These are phyloP conservation scores for Horisme vitalbata DNA, from an alignment of 2,888 invertebrate species.

Conservation along the genomic window DNA sequence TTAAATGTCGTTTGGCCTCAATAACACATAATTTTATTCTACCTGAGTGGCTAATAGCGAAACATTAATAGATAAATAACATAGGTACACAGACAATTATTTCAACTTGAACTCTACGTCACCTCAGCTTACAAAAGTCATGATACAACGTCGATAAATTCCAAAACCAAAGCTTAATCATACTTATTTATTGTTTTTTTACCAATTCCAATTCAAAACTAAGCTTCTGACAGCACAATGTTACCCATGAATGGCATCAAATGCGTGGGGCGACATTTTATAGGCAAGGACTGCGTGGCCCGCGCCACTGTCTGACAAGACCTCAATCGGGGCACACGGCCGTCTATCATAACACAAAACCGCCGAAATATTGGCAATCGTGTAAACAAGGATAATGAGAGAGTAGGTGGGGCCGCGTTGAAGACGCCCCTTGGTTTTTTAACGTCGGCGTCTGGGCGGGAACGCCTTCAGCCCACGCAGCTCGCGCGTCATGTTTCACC, in stretches of 20 bases:
- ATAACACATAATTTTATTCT: no score
- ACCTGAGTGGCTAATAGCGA: no score
- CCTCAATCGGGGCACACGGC: slow-evolving; percentile 72
- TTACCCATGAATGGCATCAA: slow-evolving; percentile 64
- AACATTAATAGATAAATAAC: no score
- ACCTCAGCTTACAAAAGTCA: no score
- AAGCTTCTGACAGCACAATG: slow-evolving; percentile 51
- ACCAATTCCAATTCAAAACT: slow-evolving; percentile 39
- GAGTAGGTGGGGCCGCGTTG: slow-evolving; percentile 74
- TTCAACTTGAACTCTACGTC: no score
- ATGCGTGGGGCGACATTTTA: slow-evolving; percentile 77
- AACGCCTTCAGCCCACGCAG: slow-evolving; percentile 72
- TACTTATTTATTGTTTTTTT: slow-evolving; percentile 12
- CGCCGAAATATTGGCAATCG: slow-evolving; percentile 75
- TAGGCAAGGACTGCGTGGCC: slow-evolving; percentile 71
- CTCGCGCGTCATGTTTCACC: slow-evolving; percentile 46
- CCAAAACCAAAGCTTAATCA: no score
- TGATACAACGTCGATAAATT: no score
- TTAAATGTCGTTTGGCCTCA: no score
- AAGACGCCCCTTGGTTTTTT: slow-evolving; percentile 78
- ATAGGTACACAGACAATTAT: no score
- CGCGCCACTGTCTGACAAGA: slow-evolving; percentile 76
- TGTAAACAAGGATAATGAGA: slow-evolving; percentile 78
- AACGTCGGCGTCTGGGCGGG: slow-evolving; percentile 72
- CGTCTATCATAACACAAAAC: slow-evolving; percentile 58